Base-by-base conservation (phyloP, 2,797 vertebrate species). In the Lithobates pipiens region DNA sequence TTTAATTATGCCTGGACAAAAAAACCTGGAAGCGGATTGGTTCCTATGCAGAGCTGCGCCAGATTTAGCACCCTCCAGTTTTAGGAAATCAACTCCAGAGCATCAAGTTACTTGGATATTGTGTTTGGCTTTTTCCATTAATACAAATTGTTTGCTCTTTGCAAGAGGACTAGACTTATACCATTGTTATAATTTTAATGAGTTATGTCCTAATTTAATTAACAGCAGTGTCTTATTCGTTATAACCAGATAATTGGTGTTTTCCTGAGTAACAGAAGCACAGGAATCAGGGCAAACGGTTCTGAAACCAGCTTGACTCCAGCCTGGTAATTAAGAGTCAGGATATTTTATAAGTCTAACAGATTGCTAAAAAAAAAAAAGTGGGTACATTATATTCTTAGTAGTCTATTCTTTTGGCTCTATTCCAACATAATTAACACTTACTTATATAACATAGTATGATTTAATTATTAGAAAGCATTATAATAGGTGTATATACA, bases 271-370 rank as follows among this genome's bases (percentile, higher is more conserved):
- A 67, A 67, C 65, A 25, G 27, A 67, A 67, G 65, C 65, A 29
- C 65, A 67, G 10, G 65, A 67, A 67, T 25, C n/a, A 67, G 65
- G 65, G 65, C 65, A 67, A 67, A 67, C 13, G 3, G 65, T 67
- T 9, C 21, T 29, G 65, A 27, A 67, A 67, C 65, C 65, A 67
- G n/a, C 65, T 67, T 67, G 65, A 67, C n/a, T 67, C 25, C 65
- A 67, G 10, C 10, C 65, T 67, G 65, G 65, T 67, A 67, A 67
- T 67, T 67, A 27, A 15, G 13, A 67, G 54, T 23, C 65, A 67
- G 13, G 65, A 25, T 67, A 29, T 67, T 67, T 67, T 67, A 67
- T 29, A 27, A 67, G 65, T 88, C 88, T 25, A 72, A 10, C 13
- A 13, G 65, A 34, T 27, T 84, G 65, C n/a, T 67, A 27, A 27